phyloP scores from a whole-genome alignment of 2,797 vertebrate genomes.

The Aldrovandia affinis region DNA sequence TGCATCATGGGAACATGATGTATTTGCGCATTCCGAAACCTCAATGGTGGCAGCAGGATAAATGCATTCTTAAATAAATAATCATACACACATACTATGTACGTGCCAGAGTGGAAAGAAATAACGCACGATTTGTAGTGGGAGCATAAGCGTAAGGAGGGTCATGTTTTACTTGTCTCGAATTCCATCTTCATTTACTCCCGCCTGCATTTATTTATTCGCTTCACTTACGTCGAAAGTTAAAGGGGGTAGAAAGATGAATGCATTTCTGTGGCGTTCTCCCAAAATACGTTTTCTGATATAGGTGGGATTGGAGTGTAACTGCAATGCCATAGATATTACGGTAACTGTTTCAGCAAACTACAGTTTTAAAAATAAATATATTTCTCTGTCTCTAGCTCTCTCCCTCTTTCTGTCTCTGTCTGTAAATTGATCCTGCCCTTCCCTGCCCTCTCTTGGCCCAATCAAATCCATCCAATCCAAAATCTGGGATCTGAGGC shows the following conservation, averaged over 20 bases:
- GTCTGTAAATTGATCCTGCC: constrained; percentile 2
- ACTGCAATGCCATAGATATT: neutral
- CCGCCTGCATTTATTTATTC: neutral
- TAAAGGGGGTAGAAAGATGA: neutral
- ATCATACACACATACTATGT: neutral
- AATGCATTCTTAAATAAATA: neutral
- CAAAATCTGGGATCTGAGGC: neutral
- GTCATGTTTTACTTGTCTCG: neutral
- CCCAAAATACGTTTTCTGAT: neutral
- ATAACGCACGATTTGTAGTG: neutral
- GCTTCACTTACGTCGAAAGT: neutral
- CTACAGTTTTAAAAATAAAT: neutral
- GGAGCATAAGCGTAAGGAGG: neutral
- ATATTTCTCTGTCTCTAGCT: neutral
- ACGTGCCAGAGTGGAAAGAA: neutral
- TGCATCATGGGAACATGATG: neutral
- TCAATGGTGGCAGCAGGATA: neutral
- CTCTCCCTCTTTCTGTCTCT: neutral
- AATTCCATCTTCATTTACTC: neutral
- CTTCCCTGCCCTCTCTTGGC: constrained; percentile 8
- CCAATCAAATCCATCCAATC: neutral
- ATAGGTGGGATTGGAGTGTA: neutral
- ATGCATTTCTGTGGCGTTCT: neutral
- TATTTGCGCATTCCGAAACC: neutral
- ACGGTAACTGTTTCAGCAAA: neutral